Evolutionary conservation across 1,140 invertebrate genomes (phyloP), one percentile per base, ranked within the genome.

Genomic region (Phymastichus coffea): DNA sequence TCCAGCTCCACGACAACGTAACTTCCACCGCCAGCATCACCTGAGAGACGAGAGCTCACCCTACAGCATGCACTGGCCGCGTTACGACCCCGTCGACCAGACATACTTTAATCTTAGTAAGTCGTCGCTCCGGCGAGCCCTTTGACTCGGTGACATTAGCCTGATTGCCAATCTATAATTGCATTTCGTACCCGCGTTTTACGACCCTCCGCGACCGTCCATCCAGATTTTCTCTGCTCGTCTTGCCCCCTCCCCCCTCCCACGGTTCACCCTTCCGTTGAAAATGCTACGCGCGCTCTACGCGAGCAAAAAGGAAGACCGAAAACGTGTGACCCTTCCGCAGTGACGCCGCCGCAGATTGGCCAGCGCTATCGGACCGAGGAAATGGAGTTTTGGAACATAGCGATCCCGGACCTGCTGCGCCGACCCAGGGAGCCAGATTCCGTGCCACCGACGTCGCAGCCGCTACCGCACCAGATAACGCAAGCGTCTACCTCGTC

Each of bases 101-200:
- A 84, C 84, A 14, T 94, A 90, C 76, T 79, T 93, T 20, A 85
- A 86, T 76, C 77, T 94, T 41, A 88, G 91, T 93, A 82, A 84
- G 81, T 61, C 20, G 9, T 40, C 1, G 37, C 37, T 40, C 15
- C 15, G 4, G 6, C n/a, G n/a, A n/a, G n/a, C n/a, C n/a, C n/a
- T n/a, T n/a, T n/a, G n/a, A n/a, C n/a, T n/a, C n/a, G n/a, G n/a
- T n/a, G n/a, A 25, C 54, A 56, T 56, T 56, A 47, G 17, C 15
- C 26, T 30, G 43, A 56, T 47, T 46, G 43, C 4, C 43, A 25
- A 47, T 26, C 37, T 41, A 47, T 47, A 8, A 33, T 33, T 33
- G 28, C 6, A 33, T 7, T 7, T 33, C 28, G 28, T 33, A n/a
- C n/a, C n/a, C n/a, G n/a, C n/a, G n/a, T n/a, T n/a, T n/a, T n/a